A percentile compares a stretch with the other conserved stretches of the same genome.
Conservation (phyloP, 2,113 vertebrate genomes). For the Serilophus lunatus region DNA sequence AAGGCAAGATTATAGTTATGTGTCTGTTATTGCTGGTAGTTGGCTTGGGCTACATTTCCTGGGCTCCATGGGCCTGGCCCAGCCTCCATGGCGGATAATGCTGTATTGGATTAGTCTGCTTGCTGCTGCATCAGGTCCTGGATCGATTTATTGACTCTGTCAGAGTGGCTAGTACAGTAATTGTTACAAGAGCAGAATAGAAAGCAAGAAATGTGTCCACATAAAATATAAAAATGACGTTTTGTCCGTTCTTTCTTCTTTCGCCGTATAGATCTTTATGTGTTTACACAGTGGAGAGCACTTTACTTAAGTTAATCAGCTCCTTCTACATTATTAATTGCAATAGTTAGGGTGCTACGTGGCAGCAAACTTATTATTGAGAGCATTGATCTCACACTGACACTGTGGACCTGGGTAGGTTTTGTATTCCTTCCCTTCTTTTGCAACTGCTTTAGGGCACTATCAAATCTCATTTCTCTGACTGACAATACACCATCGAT, state of each 20-base stretch:
- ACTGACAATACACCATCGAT: slow-evolving; percentile 67
- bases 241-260: slow-evolving; percentile 66
- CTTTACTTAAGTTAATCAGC: slow-evolving; percentile 77
- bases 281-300: slow-evolving; percentile 74
- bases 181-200: slow-evolving; percentile 78
- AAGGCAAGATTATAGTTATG: background rate
- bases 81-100: slow-evolving; percentile 65
- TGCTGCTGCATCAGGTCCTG: slow-evolving; percentile 73
- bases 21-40: background rate
- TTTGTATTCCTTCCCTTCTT: slow-evolving; percentile 56
- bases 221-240: slow-evolving; percentile 75
- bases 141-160: slow-evolving; percentile 89
- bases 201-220: slow-evolving; percentile 73
- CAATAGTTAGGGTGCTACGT: slow-evolving; percentile 54
- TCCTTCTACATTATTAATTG: slow-evolving; percentile 78
- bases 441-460: slow-evolving; percentile 44
- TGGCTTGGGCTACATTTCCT: slow-evolving; percentile 31
- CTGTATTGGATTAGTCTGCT: slow-evolving; percentile 75
- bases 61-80: background rate
- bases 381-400: slow-evolving; percentile 61
- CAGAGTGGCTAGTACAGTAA: slow-evolving; percentile 77
- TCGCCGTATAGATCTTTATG: slow-evolving; percentile 65
- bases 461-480: slow-evolving; percentile 73
- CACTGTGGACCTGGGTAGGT: slow-evolving; percentile 14
- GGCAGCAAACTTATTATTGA: slow-evolving; percentile 50